Percentiles rank a stretch among this genome's conserved stretches.
phyloP scores from a whole-genome alignment of 2,113 vertebrate genomes.

The Lucifuga dentata region DNA sequence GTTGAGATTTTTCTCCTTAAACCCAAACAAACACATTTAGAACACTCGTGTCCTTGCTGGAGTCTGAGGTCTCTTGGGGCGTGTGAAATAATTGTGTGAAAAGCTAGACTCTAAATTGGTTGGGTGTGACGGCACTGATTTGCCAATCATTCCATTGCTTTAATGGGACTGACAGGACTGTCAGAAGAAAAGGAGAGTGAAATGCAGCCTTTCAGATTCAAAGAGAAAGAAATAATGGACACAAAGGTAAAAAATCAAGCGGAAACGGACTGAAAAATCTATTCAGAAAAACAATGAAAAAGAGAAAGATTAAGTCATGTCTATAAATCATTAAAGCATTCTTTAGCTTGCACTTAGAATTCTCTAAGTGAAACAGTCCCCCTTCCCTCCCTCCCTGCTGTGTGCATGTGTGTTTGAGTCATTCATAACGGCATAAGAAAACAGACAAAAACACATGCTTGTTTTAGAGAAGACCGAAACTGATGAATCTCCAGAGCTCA shows the following conservation, averaged over 20 bases:
- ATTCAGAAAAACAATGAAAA: background rate
- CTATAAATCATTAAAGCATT: slow-evolving; percentile 1
- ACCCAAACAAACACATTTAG: slow-evolving; percentile 45
- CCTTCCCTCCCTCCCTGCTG: background rate
- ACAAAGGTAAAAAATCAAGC: slow-evolving; percentile 1
- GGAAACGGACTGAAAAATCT: background rate
- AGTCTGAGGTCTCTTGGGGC: slow-evolving; percentile 51
- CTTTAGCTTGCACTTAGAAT: background rate
- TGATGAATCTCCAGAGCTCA: background rate
- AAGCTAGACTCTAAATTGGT: slow-evolving; percentile 52
- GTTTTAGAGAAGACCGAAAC: background rate
- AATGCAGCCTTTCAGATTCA: slow-evolving; percentile 25
- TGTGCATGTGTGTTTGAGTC: slow-evolving; percentile 7
- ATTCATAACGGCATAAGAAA: background rate
- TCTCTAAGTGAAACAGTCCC: background rate
- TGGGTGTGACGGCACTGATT: slow-evolving; percentile 58
- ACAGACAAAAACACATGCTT: background rate
- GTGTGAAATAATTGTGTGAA: slow-evolving; percentile 68
- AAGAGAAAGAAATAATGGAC: slow-evolving; percentile 22
- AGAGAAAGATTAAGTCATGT: background rate
- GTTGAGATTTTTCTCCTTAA: slow-evolving; percentile 39
- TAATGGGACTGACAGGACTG: slow-evolving; percentile 48
- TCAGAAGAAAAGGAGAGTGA: slow-evolving; percentile 37
- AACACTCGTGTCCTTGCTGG: slow-evolving; percentile 35
- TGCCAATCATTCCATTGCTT: slow-evolving; percentile 59